A percentile compares a stretch with the other conserved stretches of the same genome.
Conservation (phyloP, 2,888 invertebrate species). For the Agrochola litura region DNA sequence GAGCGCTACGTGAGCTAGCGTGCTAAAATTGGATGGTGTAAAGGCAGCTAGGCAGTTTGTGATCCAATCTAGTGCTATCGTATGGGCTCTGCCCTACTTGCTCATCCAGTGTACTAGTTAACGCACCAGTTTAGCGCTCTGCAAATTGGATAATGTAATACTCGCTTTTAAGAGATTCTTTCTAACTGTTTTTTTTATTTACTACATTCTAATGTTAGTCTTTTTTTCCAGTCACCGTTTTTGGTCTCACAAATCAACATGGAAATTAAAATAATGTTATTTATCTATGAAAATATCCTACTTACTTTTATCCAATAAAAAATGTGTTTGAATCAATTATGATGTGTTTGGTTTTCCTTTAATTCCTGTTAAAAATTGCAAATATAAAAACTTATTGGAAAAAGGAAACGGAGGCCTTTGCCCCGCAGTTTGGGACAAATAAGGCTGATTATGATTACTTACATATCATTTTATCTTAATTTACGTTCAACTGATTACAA, state of each 20-base stretch:
- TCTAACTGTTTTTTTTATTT: not conserved
- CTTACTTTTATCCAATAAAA: constrained; percentile 42
- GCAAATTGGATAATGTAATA: too few relatives aligned
- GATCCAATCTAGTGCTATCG: too few relatives aligned
- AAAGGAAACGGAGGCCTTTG: not conserved
- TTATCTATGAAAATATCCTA: constrained; percentile 27
- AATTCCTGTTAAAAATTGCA: not conserved
- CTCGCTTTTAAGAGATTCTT: not conserved
- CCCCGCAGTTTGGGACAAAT: not conserved
- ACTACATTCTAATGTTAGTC: not conserved
- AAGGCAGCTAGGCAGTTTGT: too few relatives aligned
- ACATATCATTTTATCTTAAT: not conserved
- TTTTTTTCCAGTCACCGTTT: constrained; percentile 28
- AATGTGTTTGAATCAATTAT: constrained; percentile 20
- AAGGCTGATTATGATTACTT: not conserved
- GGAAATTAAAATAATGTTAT: constrained; percentile 32
- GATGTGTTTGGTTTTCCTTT: constrained; percentile 3
- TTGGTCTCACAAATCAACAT: constrained; percentile 10
- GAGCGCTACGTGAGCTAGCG: too few relatives aligned
- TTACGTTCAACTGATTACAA: not conserved
- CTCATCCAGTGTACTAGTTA: too few relatives aligned
- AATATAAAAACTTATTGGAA: not conserved
- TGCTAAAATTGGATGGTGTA: too few relatives aligned
- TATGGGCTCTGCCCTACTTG: too few relatives aligned
- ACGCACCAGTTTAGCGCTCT: too few relatives aligned